Evolutionary conservation across 37 sponge, comb jelly and placozoan species (phyloP).

Genomic region (Spongilla lacustris): DNA sequence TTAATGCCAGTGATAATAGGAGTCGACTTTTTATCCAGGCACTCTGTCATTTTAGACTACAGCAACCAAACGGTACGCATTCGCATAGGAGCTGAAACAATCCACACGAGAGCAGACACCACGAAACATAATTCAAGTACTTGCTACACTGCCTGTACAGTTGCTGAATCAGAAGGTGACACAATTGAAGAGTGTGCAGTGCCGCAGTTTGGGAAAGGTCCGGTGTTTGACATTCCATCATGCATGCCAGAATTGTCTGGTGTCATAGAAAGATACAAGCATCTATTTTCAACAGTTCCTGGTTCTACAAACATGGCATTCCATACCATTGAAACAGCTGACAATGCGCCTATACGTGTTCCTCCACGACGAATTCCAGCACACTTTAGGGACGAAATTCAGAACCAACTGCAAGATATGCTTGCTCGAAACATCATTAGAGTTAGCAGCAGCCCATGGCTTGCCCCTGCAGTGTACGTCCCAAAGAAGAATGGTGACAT

Average conservation of each 20-base stretch:
- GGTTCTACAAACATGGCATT: constrained; percentile 34
- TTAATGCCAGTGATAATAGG: too few relatives aligned
- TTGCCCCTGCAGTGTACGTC: constrained; percentile 75
- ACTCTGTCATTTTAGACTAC: too few relatives aligned
- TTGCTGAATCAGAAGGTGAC: constrained; percentile 19
- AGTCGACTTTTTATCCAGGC: too few relatives aligned
- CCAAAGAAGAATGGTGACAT: constrained; percentile 55
- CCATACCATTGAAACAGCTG: constrained; percentile 44
- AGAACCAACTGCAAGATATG: constrained; percentile 47
- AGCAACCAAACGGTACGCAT: too few relatives aligned
- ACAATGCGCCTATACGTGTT: constrained; percentile 23
- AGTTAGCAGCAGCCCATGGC: constrained; percentile 65
- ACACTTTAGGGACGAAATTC: constrained; percentile 52
- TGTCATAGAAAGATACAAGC: constrained; percentile 21
- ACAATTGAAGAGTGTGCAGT: constrained; percentile 51
- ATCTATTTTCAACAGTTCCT: constrained; percentile 42
- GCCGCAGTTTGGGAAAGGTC: constrained; percentile 11
- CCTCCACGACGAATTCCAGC: constrained; percentile 56
- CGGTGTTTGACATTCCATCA: constrained; percentile 23
- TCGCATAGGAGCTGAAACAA: too few relatives aligned
- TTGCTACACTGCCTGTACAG: constrained; percentile 25
- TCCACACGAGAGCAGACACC: too few relatives aligned
- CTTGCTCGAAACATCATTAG: constrained; percentile 62
- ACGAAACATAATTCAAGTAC: too few relatives aligned
- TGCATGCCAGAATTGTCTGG: neutral